Base-by-base conservation (phyloP, 2,797 vertebrate genomes). In the Salarias fasciatus region DNA sequence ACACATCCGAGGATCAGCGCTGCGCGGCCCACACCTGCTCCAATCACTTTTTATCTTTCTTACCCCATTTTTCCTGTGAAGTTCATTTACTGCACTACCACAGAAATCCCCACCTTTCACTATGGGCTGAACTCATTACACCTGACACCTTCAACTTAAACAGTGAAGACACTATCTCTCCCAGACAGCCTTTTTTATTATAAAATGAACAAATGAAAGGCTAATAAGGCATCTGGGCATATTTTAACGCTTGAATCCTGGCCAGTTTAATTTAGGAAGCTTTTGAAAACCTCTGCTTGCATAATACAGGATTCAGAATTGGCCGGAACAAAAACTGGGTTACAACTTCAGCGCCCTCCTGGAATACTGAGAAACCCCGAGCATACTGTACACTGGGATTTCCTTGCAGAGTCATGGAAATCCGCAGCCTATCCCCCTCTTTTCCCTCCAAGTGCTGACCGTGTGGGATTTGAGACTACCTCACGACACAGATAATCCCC, bases 391-490 rank as follows among this genome's bases (percentile, higher is more conserved):
- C 37, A 4, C 8, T 48, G 5, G 0, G 11, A 36, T 74, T 63
- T 77, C 11, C 42, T 65, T 33, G 63, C 73, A 72, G 47, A 72
- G 33, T 69, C 14, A 10, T 30, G 57, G n/a, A 14, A 14, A 65
- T 77, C 64, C 44, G 11, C 48, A 3, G 48, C 49, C 59, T 15
- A 8, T 50, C 63, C 35, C 50, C 31, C 48, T 59, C 48, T 42
- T 48, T 61, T 33, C 70, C 53, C 53, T 72, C 33, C 47, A 43
- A 72, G 43, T 87, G 90, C 90, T 90, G 87, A 91, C 75, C 67
- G 61, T 68, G 88, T 61, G 24, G 82, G 86, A 90, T 90, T 84
- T 85, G 70, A 85, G 73, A 79, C 74, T 58, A 63, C 56, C 59
- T 70, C 63, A 59, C 42, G 5, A 47, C 71, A 69, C 63, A 63